Conservation (phyloP, 2,888 invertebrate species). For the Tribolium freemani region DNA sequence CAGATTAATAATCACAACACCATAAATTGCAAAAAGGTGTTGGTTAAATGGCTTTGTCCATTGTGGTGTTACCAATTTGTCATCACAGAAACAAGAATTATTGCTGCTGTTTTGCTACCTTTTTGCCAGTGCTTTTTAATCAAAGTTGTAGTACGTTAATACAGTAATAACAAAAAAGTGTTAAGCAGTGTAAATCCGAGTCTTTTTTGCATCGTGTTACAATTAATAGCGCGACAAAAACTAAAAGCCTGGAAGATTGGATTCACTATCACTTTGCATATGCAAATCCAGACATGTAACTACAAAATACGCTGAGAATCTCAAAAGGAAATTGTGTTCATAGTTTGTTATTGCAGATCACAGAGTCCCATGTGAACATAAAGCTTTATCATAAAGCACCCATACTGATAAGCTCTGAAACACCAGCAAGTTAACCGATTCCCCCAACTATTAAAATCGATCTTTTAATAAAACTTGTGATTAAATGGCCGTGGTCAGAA, state of each 20-base stretch:
- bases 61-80: neutral
- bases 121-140: too few species aligned
- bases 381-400: neutral
- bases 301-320: neutral
- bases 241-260: neutral
- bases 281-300: neutral
- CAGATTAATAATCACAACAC: neutral
- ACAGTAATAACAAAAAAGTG: too few species aligned
- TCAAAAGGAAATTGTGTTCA: neutral
- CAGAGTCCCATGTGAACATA: neutral
- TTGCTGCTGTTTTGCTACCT: neutral
- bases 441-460: neutral
- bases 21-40: neutral
- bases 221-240: neutral
- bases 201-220: neutral
- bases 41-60: neutral
- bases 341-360: neutral
- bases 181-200: too few species aligned
- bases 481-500: neutral
- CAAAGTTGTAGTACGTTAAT: too few species aligned
- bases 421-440: neutral
- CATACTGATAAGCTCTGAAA: neutral
- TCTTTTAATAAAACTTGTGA: neutral
- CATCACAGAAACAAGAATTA: neutral
- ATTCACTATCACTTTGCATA: neutral